phyloP scores from a whole-genome alignment of 2,113 vertebrate species.

The Puntigrus tetrazona region DNA sequence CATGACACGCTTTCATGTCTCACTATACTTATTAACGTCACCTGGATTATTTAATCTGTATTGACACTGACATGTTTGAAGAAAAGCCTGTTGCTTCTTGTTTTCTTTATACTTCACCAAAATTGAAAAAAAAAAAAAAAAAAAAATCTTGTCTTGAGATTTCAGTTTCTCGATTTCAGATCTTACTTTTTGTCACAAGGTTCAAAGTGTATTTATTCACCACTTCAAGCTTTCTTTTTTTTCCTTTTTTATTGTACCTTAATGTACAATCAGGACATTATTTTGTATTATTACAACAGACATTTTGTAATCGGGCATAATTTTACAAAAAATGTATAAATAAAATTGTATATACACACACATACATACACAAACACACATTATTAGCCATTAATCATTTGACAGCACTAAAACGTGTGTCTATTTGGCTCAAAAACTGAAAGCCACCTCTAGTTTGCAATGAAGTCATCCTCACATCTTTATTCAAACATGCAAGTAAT shows the following conservation, averaged over 20 bases:
- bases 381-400: no score
- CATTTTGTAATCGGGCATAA: neutral
- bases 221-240: neutral
- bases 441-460: neutral
- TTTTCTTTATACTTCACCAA: slow-evolving; percentile 6
- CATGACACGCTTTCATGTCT: slow-evolving; percentile 29
- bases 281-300: neutral
- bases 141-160: neutral
- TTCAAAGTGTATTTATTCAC: neutral
- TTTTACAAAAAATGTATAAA: neutral
- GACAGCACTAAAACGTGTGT: no score
- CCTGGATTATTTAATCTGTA: slow-evolving; percentile 33
- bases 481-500: neutral
- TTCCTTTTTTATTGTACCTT: neutral
- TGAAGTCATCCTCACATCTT: neutral
- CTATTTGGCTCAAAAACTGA: neutral
- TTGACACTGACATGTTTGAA: neutral
- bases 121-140: neutral
- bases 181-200: no score
- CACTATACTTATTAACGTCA: slow-evolving; percentile 31
- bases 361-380: no score
- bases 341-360: no score
- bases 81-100: neutral
- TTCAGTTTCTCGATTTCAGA: neutral
- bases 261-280: neutral